phyloP scores from a whole-genome alignment of 1,140 invertebrate genomes.

The Halesus radiatus region DNA sequence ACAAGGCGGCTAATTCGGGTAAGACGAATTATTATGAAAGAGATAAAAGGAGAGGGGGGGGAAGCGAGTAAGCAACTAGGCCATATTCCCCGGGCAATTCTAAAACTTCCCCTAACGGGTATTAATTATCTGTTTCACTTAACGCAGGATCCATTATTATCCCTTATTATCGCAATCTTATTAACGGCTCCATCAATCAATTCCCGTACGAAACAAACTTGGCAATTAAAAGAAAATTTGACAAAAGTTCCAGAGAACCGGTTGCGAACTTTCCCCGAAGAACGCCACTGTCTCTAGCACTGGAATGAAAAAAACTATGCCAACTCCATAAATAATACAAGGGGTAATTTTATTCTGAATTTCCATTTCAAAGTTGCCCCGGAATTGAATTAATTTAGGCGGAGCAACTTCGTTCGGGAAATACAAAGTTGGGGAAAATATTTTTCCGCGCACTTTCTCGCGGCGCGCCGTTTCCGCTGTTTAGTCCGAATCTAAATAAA shows the following conservation, averaged over 20 bases:
- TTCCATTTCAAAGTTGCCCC: constrained; percentile 34
- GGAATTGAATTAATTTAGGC: constrained; percentile 34
- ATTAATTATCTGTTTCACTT: constrained; percentile 34
- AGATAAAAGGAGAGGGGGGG: background rate
- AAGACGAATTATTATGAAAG: background rate
- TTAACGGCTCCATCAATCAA: constrained; percentile 26
- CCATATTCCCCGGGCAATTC: constrained; percentile 13
- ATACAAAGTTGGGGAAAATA: constrained; percentile 34
- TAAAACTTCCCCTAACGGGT: background rate
- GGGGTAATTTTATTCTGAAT: constrained; percentile 36
- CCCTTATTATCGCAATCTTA: background rate
- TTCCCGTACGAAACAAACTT: constrained; percentile 26
- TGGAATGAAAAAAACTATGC: constrained; percentile 32
- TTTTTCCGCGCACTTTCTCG: constrained; percentile 26
- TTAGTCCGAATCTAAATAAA: constrained; percentile 28
- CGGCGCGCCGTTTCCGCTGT: constrained; percentile 13
- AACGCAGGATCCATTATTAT: constrained; percentile 1
- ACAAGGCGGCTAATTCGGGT: background rate
- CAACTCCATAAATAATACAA: constrained; percentile 30
- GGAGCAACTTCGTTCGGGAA: constrained; percentile 7
- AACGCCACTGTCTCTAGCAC: background rate
- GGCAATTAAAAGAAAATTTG: constrained; percentile 35
- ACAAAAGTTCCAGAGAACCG: constrained; percentile 16
- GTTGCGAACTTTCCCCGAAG: background rate
- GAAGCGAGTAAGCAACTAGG: background rate